Evolutionary conservation across 2,888 invertebrate genomes (phyloP).

Genomic region (Morpho helenor): DNA sequence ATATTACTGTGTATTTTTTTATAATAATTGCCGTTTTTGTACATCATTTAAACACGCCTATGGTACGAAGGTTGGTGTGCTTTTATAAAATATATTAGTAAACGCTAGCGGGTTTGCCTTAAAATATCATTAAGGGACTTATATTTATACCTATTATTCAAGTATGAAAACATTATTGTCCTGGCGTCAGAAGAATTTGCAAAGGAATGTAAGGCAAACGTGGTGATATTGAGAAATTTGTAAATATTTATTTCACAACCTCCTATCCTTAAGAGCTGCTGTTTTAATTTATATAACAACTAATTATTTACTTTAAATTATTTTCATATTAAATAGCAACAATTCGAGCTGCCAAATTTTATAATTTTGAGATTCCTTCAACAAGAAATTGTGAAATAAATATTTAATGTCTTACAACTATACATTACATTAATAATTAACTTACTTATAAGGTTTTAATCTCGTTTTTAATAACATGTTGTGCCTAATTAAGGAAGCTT

Average conservation of each 20-base stretch:
- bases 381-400: conserved; percentile 2
- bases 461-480: neutral
- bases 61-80: too few relatives aligned
- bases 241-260: neutral
- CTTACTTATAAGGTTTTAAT: conserved; percentile 2
- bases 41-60: too few relatives aligned
- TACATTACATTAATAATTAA: conserved; percentile 3
- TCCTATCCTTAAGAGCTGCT: neutral
- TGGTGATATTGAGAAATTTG: conserved; percentile 10
- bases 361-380: neutral
- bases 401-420: conserved; percentile 4
- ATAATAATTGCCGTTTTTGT: too few relatives aligned
- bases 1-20: too few relatives aligned
- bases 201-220: conserved; percentile 25
- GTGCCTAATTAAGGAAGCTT: neutral
- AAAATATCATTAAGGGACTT: conserved; percentile 10
- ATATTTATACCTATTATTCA: conserved; percentile 6
- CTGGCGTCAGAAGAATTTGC: conserved; percentile 19
- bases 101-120: neutral
- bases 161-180: conserved; percentile 23
- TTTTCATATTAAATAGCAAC: too few relatives aligned
- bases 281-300: too few relatives aligned
- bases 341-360: neutral
- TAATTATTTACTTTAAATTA: too few relatives aligned
- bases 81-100: too few relatives aligned